A percentile compares a stretch with the other conserved stretches of the same genome.
These are phyloP conservation scores for Cyanistes caeruleus DNA, from an alignment of 2,113 vertebrate genomes.

Conservation along the genomic window DNA sequence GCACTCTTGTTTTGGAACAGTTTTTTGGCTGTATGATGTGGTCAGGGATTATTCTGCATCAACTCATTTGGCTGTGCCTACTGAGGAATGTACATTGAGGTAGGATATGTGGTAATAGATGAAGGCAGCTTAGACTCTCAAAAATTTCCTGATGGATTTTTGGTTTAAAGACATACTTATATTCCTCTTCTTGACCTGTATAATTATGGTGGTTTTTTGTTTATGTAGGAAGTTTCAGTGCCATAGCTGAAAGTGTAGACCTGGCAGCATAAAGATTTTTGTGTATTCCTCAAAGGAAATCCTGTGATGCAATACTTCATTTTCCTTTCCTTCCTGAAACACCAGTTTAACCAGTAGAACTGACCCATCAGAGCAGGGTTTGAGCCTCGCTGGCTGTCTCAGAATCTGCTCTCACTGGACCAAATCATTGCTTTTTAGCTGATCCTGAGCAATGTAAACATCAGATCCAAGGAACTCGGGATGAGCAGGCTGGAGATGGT, in stretches of 20 bases:
- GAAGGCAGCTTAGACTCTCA: not conserved
- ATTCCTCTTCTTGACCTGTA: not conserved
- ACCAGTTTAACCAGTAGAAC: not conserved
- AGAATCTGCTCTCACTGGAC: not conserved
- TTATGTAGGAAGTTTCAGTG: not conserved
- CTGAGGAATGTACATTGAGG: not conserved
- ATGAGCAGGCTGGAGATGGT: not conserved
- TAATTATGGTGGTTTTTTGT: not conserved
- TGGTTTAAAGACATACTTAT: not conserved
- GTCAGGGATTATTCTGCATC: not conserved
- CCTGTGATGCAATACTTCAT: not conserved
- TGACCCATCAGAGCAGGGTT: not conserved
- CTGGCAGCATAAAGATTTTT: not conserved
- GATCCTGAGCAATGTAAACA: not conserved
- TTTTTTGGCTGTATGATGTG: not conserved
- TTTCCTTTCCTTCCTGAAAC: not conserved
- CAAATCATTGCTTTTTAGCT: not conserved
- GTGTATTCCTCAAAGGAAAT: not conserved
- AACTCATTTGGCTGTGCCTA: not conserved
- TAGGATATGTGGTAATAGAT: not conserved
- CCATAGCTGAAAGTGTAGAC: not conserved
- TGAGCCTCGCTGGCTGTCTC: not conserved
- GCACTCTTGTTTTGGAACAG: not conserved
- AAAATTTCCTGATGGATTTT: not conserved
- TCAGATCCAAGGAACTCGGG: not conserved